Base-by-base conservation (phyloP, 2,888 invertebrate genomes). In the Ornithoptera priamus region DNA sequence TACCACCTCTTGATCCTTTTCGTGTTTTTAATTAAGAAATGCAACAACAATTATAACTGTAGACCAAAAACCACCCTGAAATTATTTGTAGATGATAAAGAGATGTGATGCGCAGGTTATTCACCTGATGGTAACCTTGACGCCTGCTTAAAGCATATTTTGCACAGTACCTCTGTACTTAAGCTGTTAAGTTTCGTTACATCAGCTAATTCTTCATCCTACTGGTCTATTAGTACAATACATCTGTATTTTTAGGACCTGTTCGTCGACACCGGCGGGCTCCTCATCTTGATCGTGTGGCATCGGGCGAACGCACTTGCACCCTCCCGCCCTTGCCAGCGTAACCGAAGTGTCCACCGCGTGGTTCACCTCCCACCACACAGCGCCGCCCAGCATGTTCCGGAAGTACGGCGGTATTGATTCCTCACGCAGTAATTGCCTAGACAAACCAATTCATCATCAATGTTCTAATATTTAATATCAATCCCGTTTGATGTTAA, bases 371-470 rank as follows among this genome's bases (percentile, higher is more conserved):
- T 90, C 89, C 88, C 88, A 89, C 91, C 92, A 91, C 70, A 88
- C 87, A 2, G 90, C 87, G 3, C 92, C 92, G 1, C 91, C 92
- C 20, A 92, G 83, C 1, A 92, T 79, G 73, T 92, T 92, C n/a
- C 80, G 80, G 78, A 90, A 92, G 75, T 91, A 92, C 0, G 88
- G 89, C 1, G 92, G 91, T 0, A 92, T 89, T 60, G 77, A 85
- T 67, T 86, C 87, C 67, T 89, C 87, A 2, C 90, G 87, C 6
- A 92, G 81, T 0, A 85, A 78, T 67, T 83, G 78, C 62, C 86
- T 86, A 70, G 6, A 18, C n/a, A 18, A 53, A 53, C 12, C 4
- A 3, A 6, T n/a, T 18, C n/a, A 53, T 7, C 2, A 0, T 12
- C 18, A 53, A n/a, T 53, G 6, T 18, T 10, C 39, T 39, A 39